phyloP scores from a whole-genome alignment of 1,140 invertebrate species.

The Leucophenga varia region DNA sequence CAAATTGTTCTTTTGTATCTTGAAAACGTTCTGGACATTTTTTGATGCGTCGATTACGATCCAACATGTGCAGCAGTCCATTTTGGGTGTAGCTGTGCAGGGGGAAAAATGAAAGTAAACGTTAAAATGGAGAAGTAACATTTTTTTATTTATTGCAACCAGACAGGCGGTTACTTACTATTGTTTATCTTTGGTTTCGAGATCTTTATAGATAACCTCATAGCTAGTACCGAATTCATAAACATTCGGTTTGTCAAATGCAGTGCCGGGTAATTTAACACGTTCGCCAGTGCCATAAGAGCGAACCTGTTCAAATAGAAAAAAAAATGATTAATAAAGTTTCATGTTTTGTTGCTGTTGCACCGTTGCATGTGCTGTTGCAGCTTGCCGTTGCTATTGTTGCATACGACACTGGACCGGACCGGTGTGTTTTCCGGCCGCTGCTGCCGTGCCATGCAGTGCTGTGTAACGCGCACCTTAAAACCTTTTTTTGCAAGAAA shows the following conservation, averaged over 20 bases:
- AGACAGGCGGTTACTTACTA: conserved; percentile 75
- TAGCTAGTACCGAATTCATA: conserved; percentile 98
- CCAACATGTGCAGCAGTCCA: conserved; percentile 97
- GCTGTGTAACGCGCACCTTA: conserved; percentile 84
- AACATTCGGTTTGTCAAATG: conserved; percentile 93
- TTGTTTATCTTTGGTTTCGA: conserved; percentile 83
- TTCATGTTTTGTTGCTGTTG: too few species aligned
- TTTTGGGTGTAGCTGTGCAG: conserved; percentile 91
- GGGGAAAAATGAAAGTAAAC: conserved; percentile 20
- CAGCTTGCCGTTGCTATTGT: too few species aligned
- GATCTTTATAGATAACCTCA: conserved; percentile 96
- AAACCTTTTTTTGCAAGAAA: conserved; percentile 97
- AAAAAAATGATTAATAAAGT: too few species aligned
- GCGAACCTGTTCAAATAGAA: too few species aligned
- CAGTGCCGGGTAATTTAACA: conserved; percentile 94
- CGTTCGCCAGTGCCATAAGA: conserved; percentile 98
- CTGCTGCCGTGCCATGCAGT: too few species aligned
- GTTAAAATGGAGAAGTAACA: not conserved
- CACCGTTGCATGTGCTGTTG: too few species aligned
- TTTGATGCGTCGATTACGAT: conserved; percentile 96
- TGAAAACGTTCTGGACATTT: conserved; percentile 94
- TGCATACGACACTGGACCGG: too few species aligned
- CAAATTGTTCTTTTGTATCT: conserved; percentile 85
- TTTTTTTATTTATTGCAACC: too few species aligned
- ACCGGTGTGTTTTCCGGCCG: too few species aligned